Evolutionary conservation across 2,797 vertebrate genomes (phyloP).

Genomic region (Sebastes elongatus): DNA sequence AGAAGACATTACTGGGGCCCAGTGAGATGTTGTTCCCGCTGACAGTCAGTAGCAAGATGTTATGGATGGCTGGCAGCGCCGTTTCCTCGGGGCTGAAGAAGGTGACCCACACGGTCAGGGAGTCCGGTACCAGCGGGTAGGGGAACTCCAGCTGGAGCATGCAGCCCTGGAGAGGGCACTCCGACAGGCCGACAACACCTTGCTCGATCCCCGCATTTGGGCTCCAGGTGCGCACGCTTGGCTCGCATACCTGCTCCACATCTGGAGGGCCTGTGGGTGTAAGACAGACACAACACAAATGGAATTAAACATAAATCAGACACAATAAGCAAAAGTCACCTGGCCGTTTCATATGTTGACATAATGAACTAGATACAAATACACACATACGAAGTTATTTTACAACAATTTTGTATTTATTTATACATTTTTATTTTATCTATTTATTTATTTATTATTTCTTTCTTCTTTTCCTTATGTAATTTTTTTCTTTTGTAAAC

Average conservation of each 20-base stretch:
- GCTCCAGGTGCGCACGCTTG: slow-evolving; percentile 97
- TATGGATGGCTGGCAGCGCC: slow-evolving; percentile 91
- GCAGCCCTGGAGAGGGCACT: slow-evolving; percentile 94
- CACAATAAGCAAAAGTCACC: not conserved
- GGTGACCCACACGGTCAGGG: slow-evolving; percentile 95
- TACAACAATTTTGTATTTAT: too few relatives aligned
- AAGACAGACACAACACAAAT: slow-evolving; percentile 8
- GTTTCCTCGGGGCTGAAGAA: slow-evolving; percentile 92
- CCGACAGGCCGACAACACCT: slow-evolving; percentile 86
- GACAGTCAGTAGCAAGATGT: slow-evolving; percentile 90
- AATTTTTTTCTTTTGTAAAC: too few relatives aligned
- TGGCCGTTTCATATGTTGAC: not conserved
- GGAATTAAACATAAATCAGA: not conserved
- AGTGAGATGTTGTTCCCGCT: slow-evolving; percentile 91
- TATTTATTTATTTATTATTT: too few relatives aligned
- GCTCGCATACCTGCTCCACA: slow-evolving; percentile 95
- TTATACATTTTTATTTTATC: too few relatives aligned
- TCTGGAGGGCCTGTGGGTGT: slow-evolving; percentile 89
- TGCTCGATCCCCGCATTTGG: slow-evolving; percentile 88
- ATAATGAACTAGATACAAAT: not conserved
- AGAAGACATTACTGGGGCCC: slow-evolving; percentile 94
- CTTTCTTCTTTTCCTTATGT: too few relatives aligned
- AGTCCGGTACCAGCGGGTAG: slow-evolving; percentile 89
- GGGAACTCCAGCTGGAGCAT: slow-evolving; percentile 94
- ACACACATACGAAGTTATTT: too few relatives aligned